Evolutionary conservation across 2,888 invertebrate genomes (phyloP).

Genomic region (Macrostomum cliftonense): DNA sequence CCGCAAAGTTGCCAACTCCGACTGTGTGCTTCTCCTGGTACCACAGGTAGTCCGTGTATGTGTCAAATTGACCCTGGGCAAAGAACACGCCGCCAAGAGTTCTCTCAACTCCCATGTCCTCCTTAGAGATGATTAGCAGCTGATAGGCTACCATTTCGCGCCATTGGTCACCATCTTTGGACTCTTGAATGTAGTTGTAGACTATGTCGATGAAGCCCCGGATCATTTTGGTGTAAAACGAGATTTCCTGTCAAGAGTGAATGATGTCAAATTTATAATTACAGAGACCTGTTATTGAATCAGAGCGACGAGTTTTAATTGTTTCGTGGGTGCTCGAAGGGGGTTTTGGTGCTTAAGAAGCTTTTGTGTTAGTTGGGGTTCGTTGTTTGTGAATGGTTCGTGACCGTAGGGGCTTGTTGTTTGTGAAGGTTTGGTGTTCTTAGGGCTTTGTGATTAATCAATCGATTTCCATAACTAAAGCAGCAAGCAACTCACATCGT

Average conservation of each 20-base stretch:
- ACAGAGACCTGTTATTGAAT: too few relatives aligned
- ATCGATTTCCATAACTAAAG: too few relatives aligned
- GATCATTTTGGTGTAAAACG: background rate
- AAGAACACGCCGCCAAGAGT: constrained; percentile 23
- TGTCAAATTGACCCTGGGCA: constrained; percentile 19
- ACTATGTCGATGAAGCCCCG: constrained; percentile 1
- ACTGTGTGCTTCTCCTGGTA: constrained; percentile 22
- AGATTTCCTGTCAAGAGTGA: constrained; percentile 24
- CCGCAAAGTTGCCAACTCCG: constrained; percentile 21
- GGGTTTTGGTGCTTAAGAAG: too few relatives aligned
- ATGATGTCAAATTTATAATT: constrained; percentile 6
- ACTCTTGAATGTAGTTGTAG: constrained; percentile 30
- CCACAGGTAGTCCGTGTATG: constrained; percentile 20
- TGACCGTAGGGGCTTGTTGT: too few relatives aligned
- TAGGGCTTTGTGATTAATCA: too few relatives aligned
- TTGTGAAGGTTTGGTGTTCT: too few relatives aligned
- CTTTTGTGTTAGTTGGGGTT: too few relatives aligned
- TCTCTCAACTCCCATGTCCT: constrained; percentile 23
- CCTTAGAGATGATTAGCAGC: constrained; percentile 23
- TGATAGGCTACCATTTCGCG: constrained; percentile 23
- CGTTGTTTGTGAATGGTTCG: too few relatives aligned
- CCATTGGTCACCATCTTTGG: constrained; percentile 21
- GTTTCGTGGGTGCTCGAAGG: too few relatives aligned
- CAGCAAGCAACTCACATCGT: background rate
- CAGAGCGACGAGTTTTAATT: too few relatives aligned